A percentile compares a stretch with the other conserved stretches of the same genome.
phyloP scores from a whole-genome alignment of 2,888 invertebrate genomes.

The Tetheella fluctuosa region DNA sequence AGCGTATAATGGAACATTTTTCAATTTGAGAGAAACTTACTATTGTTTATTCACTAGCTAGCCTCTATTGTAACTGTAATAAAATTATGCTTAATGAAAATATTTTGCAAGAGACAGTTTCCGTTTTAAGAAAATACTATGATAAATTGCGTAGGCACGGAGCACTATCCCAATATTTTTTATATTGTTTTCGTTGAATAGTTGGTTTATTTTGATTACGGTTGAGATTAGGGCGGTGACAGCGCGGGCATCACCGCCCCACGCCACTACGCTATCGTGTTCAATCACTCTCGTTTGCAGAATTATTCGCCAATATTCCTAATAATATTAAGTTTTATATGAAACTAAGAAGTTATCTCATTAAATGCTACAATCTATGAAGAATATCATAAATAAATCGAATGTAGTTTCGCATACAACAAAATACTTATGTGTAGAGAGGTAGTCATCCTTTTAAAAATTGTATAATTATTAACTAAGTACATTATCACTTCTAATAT shows the following conservation, averaged over 20 bases:
- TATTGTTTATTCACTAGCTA: not conserved
- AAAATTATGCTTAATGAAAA: not conserved
- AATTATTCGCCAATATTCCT: conserved; percentile 54
- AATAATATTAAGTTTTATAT: conserved; percentile 1
- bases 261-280: conserved; percentile 50
- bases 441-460: too few relatives aligned
- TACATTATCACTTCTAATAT: too few relatives aligned
- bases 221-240: conserved; percentile 56
- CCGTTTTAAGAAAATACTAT: not conserved
- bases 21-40: conserved; percentile 11
- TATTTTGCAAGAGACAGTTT: not conserved
- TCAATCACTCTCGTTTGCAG: conserved; percentile 56
- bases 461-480: too few relatives aligned
- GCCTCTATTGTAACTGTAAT: not conserved
- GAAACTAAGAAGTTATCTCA: not conserved
- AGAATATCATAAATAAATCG: not conserved
- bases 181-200: conserved; percentile 44
- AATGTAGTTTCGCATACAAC: not conserved
- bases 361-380: not conserved
- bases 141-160: not conserved
- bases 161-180: conserved; percentile 20
- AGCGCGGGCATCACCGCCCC: conserved; percentile 63
- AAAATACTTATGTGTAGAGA: too few relatives aligned
- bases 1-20: conserved; percentile 14
- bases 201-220: conserved; percentile 52